Base-by-base conservation (phyloP, 1,140 invertebrate genomes). In the Hermetia illucens region DNA sequence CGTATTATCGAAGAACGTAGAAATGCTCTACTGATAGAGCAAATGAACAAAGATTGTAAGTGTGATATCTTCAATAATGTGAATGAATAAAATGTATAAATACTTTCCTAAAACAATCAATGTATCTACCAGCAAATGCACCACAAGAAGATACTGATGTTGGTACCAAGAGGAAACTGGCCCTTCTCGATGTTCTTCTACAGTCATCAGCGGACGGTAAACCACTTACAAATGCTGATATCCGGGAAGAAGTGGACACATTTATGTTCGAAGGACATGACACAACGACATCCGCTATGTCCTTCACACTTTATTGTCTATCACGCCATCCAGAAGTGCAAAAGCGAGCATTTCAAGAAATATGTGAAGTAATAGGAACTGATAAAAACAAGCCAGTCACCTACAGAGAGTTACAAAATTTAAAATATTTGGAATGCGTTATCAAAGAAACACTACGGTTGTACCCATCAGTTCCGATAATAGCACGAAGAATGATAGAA, bases 211-310 rank as follows among this genome's bases (percentile, higher is more conserved):
- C 58, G 16, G 57, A 61, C 35, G 64, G 59, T 12, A 51, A 57
- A 21, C 48, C 57, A 2, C 53, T 82, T 21, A 69, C 66, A 1
- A 63, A 76, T 41, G 52, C 64, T 18, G 75, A 79, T 47, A 75
- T 88, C 9, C 50, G 69, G 39, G 74, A 82, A 58, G 75, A 82
- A 62, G 75, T 82, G 0, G 74, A 82, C 41, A 83, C 80, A 0
- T 82, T 83, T 49, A 79, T 82, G 72, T 83, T 84, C 63, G 77
- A 71, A 60, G 66, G 63, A 2, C 63, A 69, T 21, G 79, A 83
- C 43, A 82, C 79, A 12, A 80, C 78, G n/a, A 63, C 70, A 0
- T 55, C 65, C 17, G 70, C 60, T 2, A 61, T 78, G 2, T 55
- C 54, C 22, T 78, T 72, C 61, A 52, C 66, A 2, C 40, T 79